Conservation (phyloP, 2,797 vertebrate genomes). For the Chaetophractus vellerosus region DNA sequence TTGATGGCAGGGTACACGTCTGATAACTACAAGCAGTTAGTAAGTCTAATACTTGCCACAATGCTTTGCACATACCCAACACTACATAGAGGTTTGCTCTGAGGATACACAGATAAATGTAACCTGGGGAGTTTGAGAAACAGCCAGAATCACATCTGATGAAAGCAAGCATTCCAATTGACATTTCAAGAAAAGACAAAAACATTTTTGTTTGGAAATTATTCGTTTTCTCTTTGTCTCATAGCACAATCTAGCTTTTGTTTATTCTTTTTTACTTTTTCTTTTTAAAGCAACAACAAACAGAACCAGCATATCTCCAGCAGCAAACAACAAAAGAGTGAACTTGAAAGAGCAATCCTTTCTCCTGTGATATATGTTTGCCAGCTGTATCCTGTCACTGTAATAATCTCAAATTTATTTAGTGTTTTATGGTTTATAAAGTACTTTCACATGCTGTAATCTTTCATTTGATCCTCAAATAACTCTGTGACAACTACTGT, state of each 20-base stretch:
- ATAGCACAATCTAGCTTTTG: not conserved
- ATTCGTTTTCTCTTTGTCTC: not conserved
- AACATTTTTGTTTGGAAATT: not conserved
- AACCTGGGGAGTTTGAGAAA: not conserved
- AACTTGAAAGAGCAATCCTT: slow-evolving; percentile 22
- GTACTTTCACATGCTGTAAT: slow-evolving; percentile 20
- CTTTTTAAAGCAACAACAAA: slow-evolving; percentile 9
- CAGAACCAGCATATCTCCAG: not conserved
- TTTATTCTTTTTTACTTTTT: not conserved
- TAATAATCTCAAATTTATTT: slow-evolving; percentile 23
- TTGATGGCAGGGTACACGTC: not conserved
- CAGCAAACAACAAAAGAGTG: slow-evolving; percentile 28
- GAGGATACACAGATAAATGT: not conserved
- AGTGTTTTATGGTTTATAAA: slow-evolving; percentile 55
- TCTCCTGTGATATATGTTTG: slow-evolving; percentile 31
- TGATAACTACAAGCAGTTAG: not conserved
- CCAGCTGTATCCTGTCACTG: slow-evolving; percentile 31
- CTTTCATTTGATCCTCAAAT: slow-evolving; percentile 55
- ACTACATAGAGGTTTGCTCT: not conserved
- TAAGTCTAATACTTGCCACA: not conserved
- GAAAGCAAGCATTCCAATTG: not conserved
- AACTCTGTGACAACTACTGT: slow-evolving; percentile 3
- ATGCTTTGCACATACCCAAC: not conserved
- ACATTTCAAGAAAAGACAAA: slow-evolving; percentile 40
- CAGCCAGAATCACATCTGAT: not conserved